Evolutionary conservation across 2,797 vertebrate genomes (phyloP), one percentile per base, ranked within the genome.

Genomic region (Eurystomus glaucurus): DNA sequence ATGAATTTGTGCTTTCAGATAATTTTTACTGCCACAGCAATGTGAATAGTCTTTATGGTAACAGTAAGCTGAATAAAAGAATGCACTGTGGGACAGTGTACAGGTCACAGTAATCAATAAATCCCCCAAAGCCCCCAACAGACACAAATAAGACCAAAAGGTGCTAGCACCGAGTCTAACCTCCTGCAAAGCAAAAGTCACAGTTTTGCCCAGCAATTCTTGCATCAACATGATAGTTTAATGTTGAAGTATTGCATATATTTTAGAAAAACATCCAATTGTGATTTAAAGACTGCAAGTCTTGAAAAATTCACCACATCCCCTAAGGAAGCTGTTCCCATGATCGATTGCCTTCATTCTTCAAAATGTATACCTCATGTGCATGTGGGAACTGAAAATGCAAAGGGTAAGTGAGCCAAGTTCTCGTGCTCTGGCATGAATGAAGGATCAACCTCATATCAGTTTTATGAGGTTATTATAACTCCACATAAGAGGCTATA

Each of bases 281-380:
- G 22, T 92, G 45, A 89, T 91, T 87, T 91, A 93, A 86, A 92
- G 75, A 70, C 80, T 66, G 22, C 35, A 66, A 92, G 39, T 80
- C 58, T 77, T 85, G 48, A 95, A 86, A 77, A 87, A 85, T 60
- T 79, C 74, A 85, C 39, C 54, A 90, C 22, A 87, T 70, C 62
- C 51, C 74, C 55, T 28, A 60, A 82, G 58, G 35, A 90, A 79
- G 45, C 28, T 80, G 62, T 17, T 95, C 48, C 51, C 51, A 48
- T 46, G 66, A 95, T 89, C 70, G 76, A 35, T 14, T 94, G 80
- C 58, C 35, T 76, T 86, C 39, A 50, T 82, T 79, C 58, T 82
- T 90, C 58, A 74, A 90, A 88, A 85, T 9, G 11, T 64, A 17
- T 57, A 78, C 57, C 54, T 88, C 79, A 85, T n/a, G 41, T 55